These are phyloP conservation scores for Fistularia commersonii DNA, from an alignment of 2,797 vertebrate genomes.

Conservation along the genomic window DNA sequence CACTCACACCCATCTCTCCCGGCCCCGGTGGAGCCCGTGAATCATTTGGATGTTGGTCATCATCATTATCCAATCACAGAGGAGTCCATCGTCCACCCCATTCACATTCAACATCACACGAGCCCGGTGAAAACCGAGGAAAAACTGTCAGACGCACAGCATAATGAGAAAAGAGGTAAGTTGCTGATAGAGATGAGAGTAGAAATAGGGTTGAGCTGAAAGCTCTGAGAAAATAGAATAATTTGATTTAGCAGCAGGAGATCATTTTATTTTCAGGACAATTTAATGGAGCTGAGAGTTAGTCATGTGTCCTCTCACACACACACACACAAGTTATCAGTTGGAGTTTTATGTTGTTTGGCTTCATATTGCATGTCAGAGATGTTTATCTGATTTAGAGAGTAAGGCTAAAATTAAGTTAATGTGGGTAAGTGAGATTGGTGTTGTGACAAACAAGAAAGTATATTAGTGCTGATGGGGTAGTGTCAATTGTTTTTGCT, in stretches of 20 bases:
- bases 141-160: conserved; percentile 26
- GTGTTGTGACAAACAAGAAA: conserved; percentile 4
- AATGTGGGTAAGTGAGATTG: conserved; percentile 23
- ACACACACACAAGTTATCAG: conserved; percentile 19
- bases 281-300: conserved; percentile 31
- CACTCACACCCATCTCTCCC: conserved; percentile 25
- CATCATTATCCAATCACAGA: conserved; percentile 25
- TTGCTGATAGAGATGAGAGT: conserved; percentile 28
- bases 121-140: conserved; percentile 18
- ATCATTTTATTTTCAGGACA: conserved; percentile 29
- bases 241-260: conserved; percentile 31
- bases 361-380: conserved; percentile 44
- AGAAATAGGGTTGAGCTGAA: conserved; percentile 17
- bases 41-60: conserved; percentile 24
- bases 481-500: conserved; percentile 19
- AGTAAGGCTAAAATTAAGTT: conserved; percentile 39
- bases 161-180: conserved; percentile 51
- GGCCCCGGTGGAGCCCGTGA: conserved; percentile 25
- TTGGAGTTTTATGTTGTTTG: conserved; percentile 22
- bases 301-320: conserved; percentile 4
- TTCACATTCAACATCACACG: conserved; percentile 12
- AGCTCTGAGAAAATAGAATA: conserved; percentile 21
- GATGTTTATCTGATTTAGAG: conserved; percentile 35
- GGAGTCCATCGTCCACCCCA: conserved; percentile 11
- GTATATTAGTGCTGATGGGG: not conserved